Conservation (phyloP, 2,113 vertebrate genomes). For the Empidonax alnorum region DNA sequence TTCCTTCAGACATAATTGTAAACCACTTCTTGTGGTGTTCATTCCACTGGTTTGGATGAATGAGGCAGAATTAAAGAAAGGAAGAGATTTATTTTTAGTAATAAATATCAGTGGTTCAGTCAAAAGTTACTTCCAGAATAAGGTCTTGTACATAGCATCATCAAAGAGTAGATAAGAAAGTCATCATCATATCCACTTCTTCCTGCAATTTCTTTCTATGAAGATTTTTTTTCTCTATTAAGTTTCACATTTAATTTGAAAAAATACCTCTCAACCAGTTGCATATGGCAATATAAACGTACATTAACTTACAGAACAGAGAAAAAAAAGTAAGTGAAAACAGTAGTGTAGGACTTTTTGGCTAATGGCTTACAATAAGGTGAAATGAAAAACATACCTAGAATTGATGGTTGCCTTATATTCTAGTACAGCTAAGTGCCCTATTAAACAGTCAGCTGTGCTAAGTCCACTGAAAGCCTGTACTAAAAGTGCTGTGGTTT, state of each 20-base stretch:
- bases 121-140: not conserved
- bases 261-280: not conserved
- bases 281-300: fast-evolving
- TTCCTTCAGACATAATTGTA: not conserved
- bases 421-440: not conserved
- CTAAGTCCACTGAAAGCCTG: not conserved
- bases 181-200: not conserved
- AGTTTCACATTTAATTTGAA: not conserved
- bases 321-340: not conserved
- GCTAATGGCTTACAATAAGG: not conserved
- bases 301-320: not conserved
- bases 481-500: not conserved
- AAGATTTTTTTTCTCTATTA: not conserved
- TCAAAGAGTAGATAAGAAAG: not conserved
- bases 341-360: not conserved
- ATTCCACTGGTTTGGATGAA: not conserved
- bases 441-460: not conserved
- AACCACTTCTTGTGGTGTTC: not conserved
- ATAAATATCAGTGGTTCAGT: not conserved
- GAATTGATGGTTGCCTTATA: not conserved
- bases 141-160: not conserved
- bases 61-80: not conserved
- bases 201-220: not conserved
- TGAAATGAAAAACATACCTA: not conserved
- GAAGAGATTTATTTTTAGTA: not conserved